Percentiles rank a stretch among this genome's conserved stretches.
Conservation (phyloP, 2,113 vertebrate species). For the Craseonycteris thonglongyai region DNA sequence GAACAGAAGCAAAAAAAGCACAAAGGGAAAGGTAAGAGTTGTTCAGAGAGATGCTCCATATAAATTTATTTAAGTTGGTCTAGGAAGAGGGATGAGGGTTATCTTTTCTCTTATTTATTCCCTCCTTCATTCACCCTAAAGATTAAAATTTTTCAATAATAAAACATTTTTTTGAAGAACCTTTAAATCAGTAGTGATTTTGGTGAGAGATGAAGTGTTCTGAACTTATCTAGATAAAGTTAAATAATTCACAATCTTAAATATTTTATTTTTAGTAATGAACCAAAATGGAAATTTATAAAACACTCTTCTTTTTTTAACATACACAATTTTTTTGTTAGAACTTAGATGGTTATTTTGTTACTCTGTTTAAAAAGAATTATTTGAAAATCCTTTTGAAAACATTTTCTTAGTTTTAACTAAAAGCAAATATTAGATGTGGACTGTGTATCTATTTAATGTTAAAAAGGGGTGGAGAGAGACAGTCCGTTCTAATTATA, state of each 20-base stretch:
- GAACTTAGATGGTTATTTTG: not conserved
- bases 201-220: not conserved
- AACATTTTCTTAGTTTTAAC: constrained; percentile 29
- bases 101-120: not conserved
- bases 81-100: not conserved
- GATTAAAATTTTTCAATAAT: not conserved
- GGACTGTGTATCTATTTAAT: not conserved
- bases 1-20: constrained; percentile 99
- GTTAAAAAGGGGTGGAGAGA: not conserved
- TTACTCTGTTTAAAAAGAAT: not conserved
- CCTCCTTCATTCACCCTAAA: not conserved
- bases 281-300: constrained; percentile 1
- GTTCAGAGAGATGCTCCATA: not conserved
- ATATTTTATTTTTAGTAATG: constrained; percentile 29
- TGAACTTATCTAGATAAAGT: not conserved
- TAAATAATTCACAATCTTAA: constrained; percentile 20
- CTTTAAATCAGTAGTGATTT: constrained; percentile 11
- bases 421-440: not conserved
- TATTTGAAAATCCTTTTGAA: constrained; percentile 30
- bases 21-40: constrained; percentile 95
- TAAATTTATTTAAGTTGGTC: not conserved
- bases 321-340: not conserved
- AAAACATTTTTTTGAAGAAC: constrained; percentile 18
- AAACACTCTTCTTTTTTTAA: not conserved
- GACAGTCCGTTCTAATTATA: not conserved